Evolutionary conservation across 2,797 vertebrate species (phyloP).

Genomic region (Enteromius thamalakanensis): DNA sequence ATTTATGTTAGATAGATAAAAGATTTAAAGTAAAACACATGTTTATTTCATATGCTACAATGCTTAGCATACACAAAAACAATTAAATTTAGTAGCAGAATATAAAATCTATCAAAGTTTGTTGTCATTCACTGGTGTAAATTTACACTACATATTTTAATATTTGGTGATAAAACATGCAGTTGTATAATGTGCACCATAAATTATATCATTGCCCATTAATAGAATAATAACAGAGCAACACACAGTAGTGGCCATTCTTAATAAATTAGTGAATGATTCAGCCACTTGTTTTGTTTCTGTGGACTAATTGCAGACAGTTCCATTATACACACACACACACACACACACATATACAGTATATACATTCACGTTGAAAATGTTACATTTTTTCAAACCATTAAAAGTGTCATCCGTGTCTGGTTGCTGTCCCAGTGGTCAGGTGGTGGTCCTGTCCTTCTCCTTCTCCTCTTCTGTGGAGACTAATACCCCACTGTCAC

Average conservation of each 20-base stretch:
- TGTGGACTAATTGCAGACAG: background rate
- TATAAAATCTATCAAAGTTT: background rate
- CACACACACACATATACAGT: too few species aligned
- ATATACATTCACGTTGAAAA: background rate
- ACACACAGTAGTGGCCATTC: background rate
- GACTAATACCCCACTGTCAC: constrained; percentile 42
- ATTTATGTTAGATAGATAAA: background rate
- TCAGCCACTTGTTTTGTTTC: background rate
- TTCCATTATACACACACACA: background rate
- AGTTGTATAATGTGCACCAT: background rate
- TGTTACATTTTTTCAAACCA: background rate
- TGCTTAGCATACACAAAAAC: background rate
- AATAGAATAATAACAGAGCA: background rate
- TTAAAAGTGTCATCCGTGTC: background rate
- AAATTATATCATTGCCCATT: too few species aligned
- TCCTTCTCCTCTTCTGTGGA: constrained; percentile 37
- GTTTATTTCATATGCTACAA: background rate
- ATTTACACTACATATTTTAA: background rate
- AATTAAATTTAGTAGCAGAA: background rate
- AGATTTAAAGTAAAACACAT: background rate
- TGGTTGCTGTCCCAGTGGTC: constrained; percentile 31
- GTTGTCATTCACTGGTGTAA: background rate
- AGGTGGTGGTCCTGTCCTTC: constrained; percentile 38
- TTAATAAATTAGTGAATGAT: background rate
- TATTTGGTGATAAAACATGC: background rate